Percentiles rank a stretch among this genome's conserved stretches.
phyloP scores from a whole-genome alignment of 2,113 vertebrate genomes.

The Chaetodon auriga region DNA sequence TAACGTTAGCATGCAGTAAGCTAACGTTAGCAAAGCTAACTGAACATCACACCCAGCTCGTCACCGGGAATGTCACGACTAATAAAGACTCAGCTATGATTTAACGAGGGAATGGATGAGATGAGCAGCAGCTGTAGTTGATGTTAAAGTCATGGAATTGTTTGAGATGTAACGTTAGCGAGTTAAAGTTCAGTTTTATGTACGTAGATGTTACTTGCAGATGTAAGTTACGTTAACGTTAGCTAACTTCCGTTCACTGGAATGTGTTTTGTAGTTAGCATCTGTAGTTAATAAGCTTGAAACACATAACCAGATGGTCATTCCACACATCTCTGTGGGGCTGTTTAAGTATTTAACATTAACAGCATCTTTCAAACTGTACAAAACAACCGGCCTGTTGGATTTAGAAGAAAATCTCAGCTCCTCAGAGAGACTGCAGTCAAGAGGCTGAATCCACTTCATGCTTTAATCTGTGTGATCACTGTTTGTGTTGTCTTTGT shows the following conservation, averaged over 20 bases:
- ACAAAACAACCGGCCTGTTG: neutral
- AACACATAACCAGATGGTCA: neutral
- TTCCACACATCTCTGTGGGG: too few species aligned
- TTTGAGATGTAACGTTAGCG: neutral
- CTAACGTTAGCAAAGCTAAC: constrained; percentile 48
- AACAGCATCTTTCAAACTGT: neutral
- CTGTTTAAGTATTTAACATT: neutral
- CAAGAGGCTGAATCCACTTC: neutral
- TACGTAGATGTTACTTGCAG: neutral
- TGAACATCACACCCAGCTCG: neutral
- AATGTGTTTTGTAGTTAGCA: neutral
- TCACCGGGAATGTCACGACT: neutral
- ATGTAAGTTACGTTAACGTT: neutral
- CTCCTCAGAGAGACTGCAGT: neutral
- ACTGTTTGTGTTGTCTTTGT: neutral
- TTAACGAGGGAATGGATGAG: too few species aligned
- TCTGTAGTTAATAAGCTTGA: neutral
- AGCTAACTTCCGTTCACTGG: neutral
- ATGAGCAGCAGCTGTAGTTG: neutral
- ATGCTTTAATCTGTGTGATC: too few species aligned
- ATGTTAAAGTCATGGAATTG: neutral
- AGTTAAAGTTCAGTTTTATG: neutral
- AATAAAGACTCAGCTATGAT: rapidly evolving
- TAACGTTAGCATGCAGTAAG: constrained; percentile 54
- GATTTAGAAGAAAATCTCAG: neutral